These are phyloP conservation scores for Malurus melanocephalus DNA, from an alignment of 2,113 vertebrate species.

Conservation along the genomic window DNA sequence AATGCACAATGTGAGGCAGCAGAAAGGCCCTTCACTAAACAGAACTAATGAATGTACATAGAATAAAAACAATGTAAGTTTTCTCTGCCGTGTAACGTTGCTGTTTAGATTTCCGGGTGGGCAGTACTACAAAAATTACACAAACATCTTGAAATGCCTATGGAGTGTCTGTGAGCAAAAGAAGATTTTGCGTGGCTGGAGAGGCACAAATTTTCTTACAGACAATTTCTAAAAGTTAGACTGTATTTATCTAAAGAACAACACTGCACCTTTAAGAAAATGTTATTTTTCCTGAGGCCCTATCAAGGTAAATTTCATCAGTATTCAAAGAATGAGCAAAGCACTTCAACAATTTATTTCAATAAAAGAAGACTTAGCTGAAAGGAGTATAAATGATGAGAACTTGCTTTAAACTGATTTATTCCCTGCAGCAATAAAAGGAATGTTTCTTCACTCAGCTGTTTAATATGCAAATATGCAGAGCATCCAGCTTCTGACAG, in stretches of 20 bases:
- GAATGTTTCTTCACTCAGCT: conserved; percentile 90
- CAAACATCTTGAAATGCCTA: not conserved
- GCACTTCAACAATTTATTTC: conserved; percentile 92
- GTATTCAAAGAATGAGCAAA: conserved; percentile 88
- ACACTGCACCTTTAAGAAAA: conserved; percentile 79
- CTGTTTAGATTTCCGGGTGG: not conserved
- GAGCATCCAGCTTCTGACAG: conserved; percentile 97
- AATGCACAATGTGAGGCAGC: not conserved
- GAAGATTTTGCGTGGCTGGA: not conserved
- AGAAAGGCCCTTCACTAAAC: not conserved
- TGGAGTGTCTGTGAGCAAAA: accelerated
- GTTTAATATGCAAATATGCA: conserved; percentile 99
- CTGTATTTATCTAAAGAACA: conserved; percentile 45
- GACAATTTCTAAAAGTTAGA: conserved; percentile 51
- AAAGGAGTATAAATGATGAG: conserved; percentile 90
- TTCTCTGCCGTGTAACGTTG: not conserved
- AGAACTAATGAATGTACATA: not conserved
- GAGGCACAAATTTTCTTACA: conserved; percentile 26
- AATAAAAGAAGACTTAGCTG: conserved; percentile 93
- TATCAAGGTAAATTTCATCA: conserved; percentile 88
- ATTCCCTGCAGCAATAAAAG: conserved; percentile 96
- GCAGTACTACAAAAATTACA: not conserved
- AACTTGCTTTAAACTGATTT: conserved; percentile 99
- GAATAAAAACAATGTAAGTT: not conserved
- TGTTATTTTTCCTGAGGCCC: conserved; percentile 77